A percentile compares a stretch with the other conserved stretches of the same genome.
Conservation (phyloP, 2,888 invertebrate species). For the Drosophila nigricruria region DNA sequence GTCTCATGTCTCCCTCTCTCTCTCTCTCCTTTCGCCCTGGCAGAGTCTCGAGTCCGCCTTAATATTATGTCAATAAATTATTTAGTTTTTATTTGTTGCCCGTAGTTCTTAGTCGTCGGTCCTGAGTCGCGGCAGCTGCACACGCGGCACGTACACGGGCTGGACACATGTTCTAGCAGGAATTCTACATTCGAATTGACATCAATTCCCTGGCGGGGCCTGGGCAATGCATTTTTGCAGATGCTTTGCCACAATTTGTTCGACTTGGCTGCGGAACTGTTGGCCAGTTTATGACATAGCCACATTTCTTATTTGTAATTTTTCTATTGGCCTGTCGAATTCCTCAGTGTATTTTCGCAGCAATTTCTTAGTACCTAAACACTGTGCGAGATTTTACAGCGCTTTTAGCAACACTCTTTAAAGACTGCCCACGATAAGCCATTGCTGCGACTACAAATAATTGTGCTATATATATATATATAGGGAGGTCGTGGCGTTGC, state of each 20-base stretch:
- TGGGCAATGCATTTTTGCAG: slow-evolving; percentile 55
- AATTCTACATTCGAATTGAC: slow-evolving; percentile 81
- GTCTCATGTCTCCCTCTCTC: not conserved
- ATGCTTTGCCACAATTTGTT: slow-evolving; percentile 69
- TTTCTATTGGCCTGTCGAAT: slow-evolving; percentile 34
- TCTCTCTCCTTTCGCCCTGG: not conserved
- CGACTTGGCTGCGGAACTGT: slow-evolving; percentile 17
- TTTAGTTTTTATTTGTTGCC: slow-evolving; percentile 60
- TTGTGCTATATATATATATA: slow-evolving; percentile 29
- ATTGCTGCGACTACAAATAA: slow-evolving; percentile 19
- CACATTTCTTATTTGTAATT: slow-evolving; percentile 51
- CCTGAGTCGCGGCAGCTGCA: slow-evolving; percentile 14
- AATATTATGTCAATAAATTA: slow-evolving; percentile 79
- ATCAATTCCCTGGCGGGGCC: slow-evolving; percentile 73
- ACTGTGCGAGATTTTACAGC: slow-evolving; percentile 6
- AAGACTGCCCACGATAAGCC: slow-evolving; percentile 1
- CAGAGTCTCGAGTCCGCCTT: slow-evolving; percentile 28
- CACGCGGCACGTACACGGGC: slow-evolving; percentile 66
- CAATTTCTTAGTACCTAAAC: slow-evolving; percentile 27
- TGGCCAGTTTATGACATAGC: slow-evolving; percentile 42
- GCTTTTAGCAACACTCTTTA: not conserved
- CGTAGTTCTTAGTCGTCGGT: slow-evolving; percentile 10
- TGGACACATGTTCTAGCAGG: slow-evolving; percentile 83
- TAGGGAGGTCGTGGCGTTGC: slow-evolving; percentile 5
- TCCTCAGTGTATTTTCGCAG: slow-evolving; percentile 29